These are phyloP conservation scores for Bothrops jararaca DNA, from an alignment of 2,113 vertebrate genomes.

Conservation along the genomic window DNA sequence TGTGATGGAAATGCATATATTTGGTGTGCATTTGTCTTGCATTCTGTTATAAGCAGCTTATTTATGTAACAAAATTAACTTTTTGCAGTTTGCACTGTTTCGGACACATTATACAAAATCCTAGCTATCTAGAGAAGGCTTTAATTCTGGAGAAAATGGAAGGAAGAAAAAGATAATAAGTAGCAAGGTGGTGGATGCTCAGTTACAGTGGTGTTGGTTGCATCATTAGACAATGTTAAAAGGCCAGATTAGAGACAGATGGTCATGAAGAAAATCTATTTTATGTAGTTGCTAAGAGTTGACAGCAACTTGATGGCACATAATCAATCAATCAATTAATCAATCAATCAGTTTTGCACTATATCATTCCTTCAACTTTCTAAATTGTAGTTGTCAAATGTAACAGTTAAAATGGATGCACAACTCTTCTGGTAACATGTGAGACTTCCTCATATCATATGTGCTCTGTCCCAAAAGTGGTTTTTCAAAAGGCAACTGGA, in stretches of 20 bases:
- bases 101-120: not conserved
- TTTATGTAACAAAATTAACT: not conserved
- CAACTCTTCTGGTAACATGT: not conserved
- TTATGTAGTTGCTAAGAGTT: not conserved
- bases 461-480: not conserved
- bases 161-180: not conserved
- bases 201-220: not conserved
- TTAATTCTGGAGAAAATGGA: not conserved
- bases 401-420: not conserved
- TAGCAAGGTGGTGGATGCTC: not conserved
- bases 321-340: not conserved
- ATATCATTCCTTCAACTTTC: not conserved
- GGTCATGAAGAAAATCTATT: not conserved
- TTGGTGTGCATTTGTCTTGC: not conserved
- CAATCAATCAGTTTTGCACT: not conserved
- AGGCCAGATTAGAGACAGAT: not conserved
- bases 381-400: not conserved
- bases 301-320: not conserved
- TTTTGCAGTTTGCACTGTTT: not conserved
- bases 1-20: not conserved
- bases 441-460: not conserved
- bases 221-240: not conserved
- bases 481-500: not conserved
- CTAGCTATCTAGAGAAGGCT: not conserved
- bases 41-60: not conserved